Evolutionary conservation across 2,113 vertebrate genomes (phyloP).

Genomic region (Grantiella picta): DNA sequence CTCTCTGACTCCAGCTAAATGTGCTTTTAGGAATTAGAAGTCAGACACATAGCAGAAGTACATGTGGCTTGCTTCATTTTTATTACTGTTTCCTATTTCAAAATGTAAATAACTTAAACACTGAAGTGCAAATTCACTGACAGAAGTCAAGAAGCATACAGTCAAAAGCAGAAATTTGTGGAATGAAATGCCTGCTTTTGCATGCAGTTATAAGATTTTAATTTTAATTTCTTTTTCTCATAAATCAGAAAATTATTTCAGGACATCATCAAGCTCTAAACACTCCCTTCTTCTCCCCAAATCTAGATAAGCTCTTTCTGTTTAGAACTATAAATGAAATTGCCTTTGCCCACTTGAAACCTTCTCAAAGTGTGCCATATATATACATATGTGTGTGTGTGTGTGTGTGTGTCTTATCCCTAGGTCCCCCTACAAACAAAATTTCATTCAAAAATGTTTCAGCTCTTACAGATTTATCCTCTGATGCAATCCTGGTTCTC

Average conservation of each 20-base stretch:
- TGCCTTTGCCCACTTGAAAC: neutral
- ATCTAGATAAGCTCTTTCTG: neutral
- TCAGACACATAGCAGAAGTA: neutral
- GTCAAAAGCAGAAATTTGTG: neutral
- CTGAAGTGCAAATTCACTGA: neutral
- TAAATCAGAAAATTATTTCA: neutral
- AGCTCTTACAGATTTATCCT: neutral
- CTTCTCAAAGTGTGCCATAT: neutral
- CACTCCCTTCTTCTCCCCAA: neutral
- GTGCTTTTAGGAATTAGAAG: neutral
- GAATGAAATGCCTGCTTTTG: neutral
- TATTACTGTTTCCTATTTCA: neutral
- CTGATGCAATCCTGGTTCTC: neutral
- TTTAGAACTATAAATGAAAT: neutral
- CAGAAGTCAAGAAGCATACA: neutral
- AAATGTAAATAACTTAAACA: neutral
- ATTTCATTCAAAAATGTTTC: neutral
- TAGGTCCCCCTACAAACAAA: neutral
- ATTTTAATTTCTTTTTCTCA: neutral
- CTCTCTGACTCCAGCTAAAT: neutral
- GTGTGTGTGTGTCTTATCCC: neutral
- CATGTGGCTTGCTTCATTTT: neutral
- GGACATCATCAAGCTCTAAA: neutral
- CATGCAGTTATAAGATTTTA: neutral
- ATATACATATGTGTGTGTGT: neutral